phyloP scores from a whole-genome alignment of 1,140 invertebrate genomes.

The Chlorops oryzae region DNA sequence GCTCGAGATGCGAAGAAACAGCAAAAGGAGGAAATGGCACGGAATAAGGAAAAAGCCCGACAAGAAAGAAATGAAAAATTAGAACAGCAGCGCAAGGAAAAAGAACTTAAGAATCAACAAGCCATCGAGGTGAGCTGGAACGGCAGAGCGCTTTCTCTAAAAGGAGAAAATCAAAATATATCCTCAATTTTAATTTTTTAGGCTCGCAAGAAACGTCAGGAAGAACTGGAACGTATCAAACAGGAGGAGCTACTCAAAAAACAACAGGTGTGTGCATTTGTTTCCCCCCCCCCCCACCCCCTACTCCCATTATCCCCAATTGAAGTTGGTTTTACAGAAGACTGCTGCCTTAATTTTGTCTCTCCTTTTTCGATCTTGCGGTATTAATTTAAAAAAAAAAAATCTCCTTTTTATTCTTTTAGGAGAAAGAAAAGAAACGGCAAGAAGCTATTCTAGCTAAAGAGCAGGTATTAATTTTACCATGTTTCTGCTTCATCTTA shows the following conservation, averaged over 20 bases:
- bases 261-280: constrained; percentile 60
- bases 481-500: too few relatives aligned
- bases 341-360: too few relatives aligned
- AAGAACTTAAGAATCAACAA: constrained; percentile 68
- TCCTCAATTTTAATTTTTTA: constrained; percentile 44
- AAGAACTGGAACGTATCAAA: constrained; percentile 76
- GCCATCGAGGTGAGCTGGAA: constrained; percentile 55
- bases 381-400: too few relatives aligned
- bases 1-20: constrained; percentile 56
- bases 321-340: too few relatives aligned
- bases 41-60: constrained; percentile 49
- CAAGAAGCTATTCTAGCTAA: constrained; percentile 79
- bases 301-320: too few relatives aligned
- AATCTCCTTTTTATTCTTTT: constrained; percentile 45
- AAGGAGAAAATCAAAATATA: neutral
- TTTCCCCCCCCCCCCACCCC: too few relatives aligned
- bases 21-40: constrained; percentile 50
- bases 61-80: constrained; percentile 69
- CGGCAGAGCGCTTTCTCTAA: neutral
- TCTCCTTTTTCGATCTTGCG: too few relatives aligned
- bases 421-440: constrained; percentile 82
- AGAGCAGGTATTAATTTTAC: constrained; percentile 78
- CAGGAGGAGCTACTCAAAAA: constrained; percentile 77
- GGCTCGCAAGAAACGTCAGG: constrained; percentile 77
- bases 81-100: constrained; percentile 68